A percentile compares a stretch with the other conserved stretches of the same genome.
These are phyloP conservation scores for Lutjanus campechanus DNA, from an alignment of 2,797 vertebrate genomes.

Conservation along the genomic window DNA sequence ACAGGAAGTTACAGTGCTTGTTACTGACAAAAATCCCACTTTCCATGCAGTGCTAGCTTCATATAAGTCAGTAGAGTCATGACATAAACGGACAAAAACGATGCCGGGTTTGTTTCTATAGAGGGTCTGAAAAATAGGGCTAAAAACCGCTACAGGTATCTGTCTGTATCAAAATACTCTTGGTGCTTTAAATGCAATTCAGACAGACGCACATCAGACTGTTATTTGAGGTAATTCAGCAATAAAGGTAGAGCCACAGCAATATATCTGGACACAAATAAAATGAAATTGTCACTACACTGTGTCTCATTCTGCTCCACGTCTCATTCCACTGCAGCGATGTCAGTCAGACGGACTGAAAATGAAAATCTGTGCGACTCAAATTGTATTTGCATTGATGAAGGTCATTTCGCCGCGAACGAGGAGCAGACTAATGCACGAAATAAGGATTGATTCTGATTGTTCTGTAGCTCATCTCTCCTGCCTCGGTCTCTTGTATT, in stretches of 20 bases:
- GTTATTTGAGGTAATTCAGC: not conserved
- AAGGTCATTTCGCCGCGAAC: conserved; percentile 56
- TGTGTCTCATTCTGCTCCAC: conserved; percentile 18
- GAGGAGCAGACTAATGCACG: conserved; percentile 33
- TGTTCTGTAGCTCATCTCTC: conserved; percentile 14
- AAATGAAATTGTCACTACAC: conserved; percentile 19
- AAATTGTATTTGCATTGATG: conserved; percentile 60
- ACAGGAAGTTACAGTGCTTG: too few relatives aligned
- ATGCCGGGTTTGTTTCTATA: too few relatives aligned
- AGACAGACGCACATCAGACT: not conserved
- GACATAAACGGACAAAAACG: too few relatives aligned
- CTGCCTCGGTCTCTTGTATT: conserved; percentile 2
- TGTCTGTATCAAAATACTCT: too few relatives aligned
- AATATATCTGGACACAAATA: conserved; percentile 12
- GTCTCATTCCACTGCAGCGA: not conserved
- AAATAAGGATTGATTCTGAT: conserved; percentile 51
- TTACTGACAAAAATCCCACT: too few relatives aligned
- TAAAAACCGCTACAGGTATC: not conserved
- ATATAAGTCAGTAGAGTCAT: too few relatives aligned
- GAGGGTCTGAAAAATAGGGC: too few relatives aligned
- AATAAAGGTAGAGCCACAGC: not conserved
- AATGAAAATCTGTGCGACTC: conserved; percentile 53
- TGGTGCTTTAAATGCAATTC: too few relatives aligned
- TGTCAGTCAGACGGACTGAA: conserved; percentile 46
- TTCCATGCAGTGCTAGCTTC: too few relatives aligned